Percentiles rank a stretch among this genome's conserved stretches.
These are phyloP conservation scores for Astropecten irregularis DNA, from an alignment of 53 echinoderm and acorn worm genomes.

Conservation along the genomic window DNA sequence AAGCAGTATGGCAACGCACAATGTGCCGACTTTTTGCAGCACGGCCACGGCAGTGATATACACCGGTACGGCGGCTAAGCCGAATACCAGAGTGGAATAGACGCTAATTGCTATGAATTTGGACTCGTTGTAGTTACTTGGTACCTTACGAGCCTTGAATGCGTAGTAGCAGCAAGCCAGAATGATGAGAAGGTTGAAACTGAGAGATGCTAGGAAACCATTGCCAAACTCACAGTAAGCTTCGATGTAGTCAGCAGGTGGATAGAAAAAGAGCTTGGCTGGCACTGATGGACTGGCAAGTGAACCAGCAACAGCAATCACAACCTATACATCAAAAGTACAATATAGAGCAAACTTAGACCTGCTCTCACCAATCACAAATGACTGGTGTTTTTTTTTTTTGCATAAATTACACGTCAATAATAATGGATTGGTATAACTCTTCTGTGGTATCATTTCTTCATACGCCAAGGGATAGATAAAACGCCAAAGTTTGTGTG, in stretches of 20 bases:
- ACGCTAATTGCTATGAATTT: slow-evolving; percentile 59
- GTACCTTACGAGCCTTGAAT: slow-evolving; percentile 37
- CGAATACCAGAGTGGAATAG: slow-evolving; percentile 53
- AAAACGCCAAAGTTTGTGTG: too few relatives aligned
- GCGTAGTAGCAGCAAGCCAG: slow-evolving; percentile 57
- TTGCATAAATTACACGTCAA: too few relatives aligned
- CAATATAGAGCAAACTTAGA: too few relatives aligned
- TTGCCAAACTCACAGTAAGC: slow-evolving; percentile 37
- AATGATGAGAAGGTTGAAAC: slow-evolving; percentile 50
- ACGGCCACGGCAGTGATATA: slow-evolving; percentile 44
- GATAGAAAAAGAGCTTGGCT: slow-evolving; percentile 9
- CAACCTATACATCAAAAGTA: not conserved
- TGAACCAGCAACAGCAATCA: not conserved
- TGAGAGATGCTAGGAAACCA: not conserved
- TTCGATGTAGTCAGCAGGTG: slow-evolving; percentile 18
- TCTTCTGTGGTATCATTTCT: too few relatives aligned
- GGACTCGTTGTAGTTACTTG: slow-evolving; percentile 46
- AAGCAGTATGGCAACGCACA: slow-evolving; percentile 49
- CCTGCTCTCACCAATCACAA: too few relatives aligned
- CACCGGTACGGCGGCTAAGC: slow-evolving; percentile 51
- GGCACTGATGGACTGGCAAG: not conserved
- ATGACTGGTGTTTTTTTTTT: too few relatives aligned
- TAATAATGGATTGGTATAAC: too few relatives aligned
- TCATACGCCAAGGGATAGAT: too few relatives aligned
- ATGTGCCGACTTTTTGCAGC: slow-evolving; percentile 36